phyloP scores from a whole-genome alignment of 2,888 invertebrate species.

The Leptinotarsa peninsularis region DNA sequence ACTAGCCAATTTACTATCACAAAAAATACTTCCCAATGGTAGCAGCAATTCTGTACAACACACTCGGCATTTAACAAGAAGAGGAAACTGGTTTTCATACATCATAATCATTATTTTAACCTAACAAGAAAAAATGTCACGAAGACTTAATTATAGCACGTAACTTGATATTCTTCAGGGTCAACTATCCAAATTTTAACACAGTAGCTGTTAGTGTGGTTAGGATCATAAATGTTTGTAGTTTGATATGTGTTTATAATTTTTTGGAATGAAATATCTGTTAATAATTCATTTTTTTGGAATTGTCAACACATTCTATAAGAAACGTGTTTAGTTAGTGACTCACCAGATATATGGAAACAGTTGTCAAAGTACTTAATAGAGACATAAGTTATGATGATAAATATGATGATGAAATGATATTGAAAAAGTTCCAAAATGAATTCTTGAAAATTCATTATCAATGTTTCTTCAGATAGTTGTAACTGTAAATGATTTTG shows the following conservation, averaged over 20 bases:
- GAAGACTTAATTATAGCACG: conserved; percentile 30
- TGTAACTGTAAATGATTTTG: not conserved
- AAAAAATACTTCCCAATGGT: conserved; percentile 1
- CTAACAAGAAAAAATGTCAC: conserved; percentile 24
- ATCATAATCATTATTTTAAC: conserved; percentile 21
- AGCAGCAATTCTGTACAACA: conserved; percentile 1
- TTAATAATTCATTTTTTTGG: conserved; percentile 37
- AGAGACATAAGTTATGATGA: not conserved
- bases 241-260: conserved; percentile 24
- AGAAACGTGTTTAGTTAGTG: conserved; percentile 1
- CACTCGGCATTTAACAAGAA: not conserved
- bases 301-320: conserved; percentile 35
- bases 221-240: conserved; percentile 18
- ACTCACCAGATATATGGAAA: not conserved
- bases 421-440: not conserved
- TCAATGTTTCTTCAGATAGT: not conserved
- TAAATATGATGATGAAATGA: not conserved
- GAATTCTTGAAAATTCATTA: not conserved
- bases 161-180: conserved; percentile 36
- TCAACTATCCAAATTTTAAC: conserved; percentile 33
- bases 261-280: conserved; percentile 33
- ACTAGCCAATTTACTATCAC: conserved; percentile 3
- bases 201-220: conserved; percentile 32
- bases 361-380: not conserved
- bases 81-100: conserved; percentile 4